phyloP scores from a whole-genome alignment of 2,797 vertebrate species.

The Yasuhikotakia modesta region DNA sequence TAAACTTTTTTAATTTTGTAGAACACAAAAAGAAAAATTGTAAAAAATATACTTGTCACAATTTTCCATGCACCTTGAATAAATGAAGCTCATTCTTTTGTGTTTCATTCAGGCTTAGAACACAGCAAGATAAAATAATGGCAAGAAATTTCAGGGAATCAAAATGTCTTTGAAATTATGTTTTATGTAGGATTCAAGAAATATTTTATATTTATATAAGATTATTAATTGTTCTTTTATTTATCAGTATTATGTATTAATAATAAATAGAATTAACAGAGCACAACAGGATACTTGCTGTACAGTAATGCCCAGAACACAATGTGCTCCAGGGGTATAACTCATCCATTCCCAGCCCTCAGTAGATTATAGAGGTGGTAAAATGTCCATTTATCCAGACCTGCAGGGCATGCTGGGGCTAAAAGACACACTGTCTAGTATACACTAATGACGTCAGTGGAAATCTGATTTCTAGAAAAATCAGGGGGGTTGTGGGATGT shows the following conservation, averaged over 20 bases:
- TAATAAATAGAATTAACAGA: neutral
- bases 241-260: neutral
- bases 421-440: constrained; percentile 65
- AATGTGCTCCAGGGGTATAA: constrained; percentile 18
- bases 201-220: no score
- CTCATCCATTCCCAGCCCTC: constrained; percentile 24
- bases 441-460: constrained; percentile 72
- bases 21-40: neutral
- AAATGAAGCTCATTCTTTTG: no score
- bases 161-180: no score
- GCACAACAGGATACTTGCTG: constrained; percentile 8
- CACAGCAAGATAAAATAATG: no score
- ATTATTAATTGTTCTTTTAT: neutral
- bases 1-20: neutral
- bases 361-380: constrained; percentile 54
- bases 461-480: constrained; percentile 61
- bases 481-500: no score
- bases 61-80: no score
- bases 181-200: no score
- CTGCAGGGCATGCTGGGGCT: constrained; percentile 60
- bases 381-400: constrained; percentile 67
- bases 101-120: no score
- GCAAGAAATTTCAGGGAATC: no score
- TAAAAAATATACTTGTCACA: neutral
- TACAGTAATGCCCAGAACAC: constrained; percentile 34